Evolutionary conservation across 2,888 invertebrate species (phyloP).

Genomic region (Fabriciana adippe): DNA sequence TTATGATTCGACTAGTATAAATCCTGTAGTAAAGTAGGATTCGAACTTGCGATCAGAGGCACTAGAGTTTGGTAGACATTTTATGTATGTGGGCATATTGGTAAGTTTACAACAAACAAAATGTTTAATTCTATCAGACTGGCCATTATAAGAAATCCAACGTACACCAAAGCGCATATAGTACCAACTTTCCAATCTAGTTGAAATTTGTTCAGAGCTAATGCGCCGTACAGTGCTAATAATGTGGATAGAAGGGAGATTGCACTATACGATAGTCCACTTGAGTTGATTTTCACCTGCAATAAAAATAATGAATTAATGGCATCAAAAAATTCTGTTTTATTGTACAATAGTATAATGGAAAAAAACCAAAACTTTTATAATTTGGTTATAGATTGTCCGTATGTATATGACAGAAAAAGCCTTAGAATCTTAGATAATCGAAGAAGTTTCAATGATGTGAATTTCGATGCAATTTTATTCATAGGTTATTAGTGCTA

Average conservation of each 20-base stretch:
- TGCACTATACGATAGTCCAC: slow-evolving; percentile 88
- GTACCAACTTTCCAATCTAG: slow-evolving; percentile 87
- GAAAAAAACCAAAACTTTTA: no score
- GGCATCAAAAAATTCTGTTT: not conserved
- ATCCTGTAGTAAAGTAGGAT: no score
- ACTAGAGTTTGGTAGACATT: no score
- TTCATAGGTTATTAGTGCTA: no score
- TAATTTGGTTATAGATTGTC: no score
- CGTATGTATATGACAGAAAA: no score
- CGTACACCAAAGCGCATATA: slow-evolving; percentile 85
- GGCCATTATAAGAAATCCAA: slow-evolving; percentile 85
- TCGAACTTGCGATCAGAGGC: no score
- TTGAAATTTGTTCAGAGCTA: slow-evolving; percentile 86
- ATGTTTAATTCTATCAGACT: slow-evolving; percentile 89
- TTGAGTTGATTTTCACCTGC: slow-evolving; percentile 87
- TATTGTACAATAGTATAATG: no score
- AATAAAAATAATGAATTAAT: slow-evolving; percentile 40
- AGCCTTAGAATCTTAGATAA: no score
- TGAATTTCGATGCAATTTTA: no score
- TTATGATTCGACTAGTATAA: no score
- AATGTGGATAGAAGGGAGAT: slow-evolving; percentile 88
- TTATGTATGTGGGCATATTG: slow-evolving; percentile 83
- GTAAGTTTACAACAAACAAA: slow-evolving; percentile 88
- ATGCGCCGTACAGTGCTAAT: slow-evolving; percentile 84
- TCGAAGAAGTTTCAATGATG: no score